phyloP scores from a whole-genome alignment of 2,888 invertebrate genomes.

The Brachyptera putata region DNA sequence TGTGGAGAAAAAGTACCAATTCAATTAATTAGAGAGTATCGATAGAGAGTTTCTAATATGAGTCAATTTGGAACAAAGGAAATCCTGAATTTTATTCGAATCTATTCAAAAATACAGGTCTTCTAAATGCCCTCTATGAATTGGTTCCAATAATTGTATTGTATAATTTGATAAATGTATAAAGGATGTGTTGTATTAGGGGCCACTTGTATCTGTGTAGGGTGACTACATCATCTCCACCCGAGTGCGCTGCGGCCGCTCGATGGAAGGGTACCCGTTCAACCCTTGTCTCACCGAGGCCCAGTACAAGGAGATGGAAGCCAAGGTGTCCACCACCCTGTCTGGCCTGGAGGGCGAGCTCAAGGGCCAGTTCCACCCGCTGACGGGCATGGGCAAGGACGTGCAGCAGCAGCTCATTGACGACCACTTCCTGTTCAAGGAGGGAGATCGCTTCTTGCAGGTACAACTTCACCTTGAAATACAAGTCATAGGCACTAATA shows the following conservation, averaged over 20 bases:
- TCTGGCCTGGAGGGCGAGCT: slow-evolving; percentile 82
- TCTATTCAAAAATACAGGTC: too few species aligned
- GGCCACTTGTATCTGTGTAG: too few species aligned
- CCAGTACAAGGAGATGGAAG: slow-evolving; percentile 97
- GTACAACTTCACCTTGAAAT: slow-evolving; percentile 36
- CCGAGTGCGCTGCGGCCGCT: slow-evolving; percentile 94
- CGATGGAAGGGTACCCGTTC: slow-evolving; percentile 88
- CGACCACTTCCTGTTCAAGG: slow-evolving; percentile 98
- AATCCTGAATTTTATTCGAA: too few species aligned
- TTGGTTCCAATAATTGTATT: too few species aligned
- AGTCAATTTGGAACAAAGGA: too few species aligned
- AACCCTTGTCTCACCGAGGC: slow-evolving; percentile 95
- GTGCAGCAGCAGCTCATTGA: slow-evolving; percentile 95
- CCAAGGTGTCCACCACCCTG: slow-evolving; percentile 77
- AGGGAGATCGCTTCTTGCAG: slow-evolving; percentile 82
- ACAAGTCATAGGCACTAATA: too few species aligned
- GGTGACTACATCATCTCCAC: slow-evolving; percentile 91
- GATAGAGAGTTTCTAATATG: too few species aligned
- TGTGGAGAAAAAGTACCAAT: too few species aligned
- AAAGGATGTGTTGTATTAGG: too few species aligned
- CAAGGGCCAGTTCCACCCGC: slow-evolving; percentile 91
- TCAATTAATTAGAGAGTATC: too few species aligned
- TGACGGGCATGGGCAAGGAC: slow-evolving; percentile 94
- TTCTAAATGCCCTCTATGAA: too few species aligned
- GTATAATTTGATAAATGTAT: too few species aligned